Base-by-base conservation (phyloP, 2,113 vertebrate species). In the Erpornis zantholeuca region DNA sequence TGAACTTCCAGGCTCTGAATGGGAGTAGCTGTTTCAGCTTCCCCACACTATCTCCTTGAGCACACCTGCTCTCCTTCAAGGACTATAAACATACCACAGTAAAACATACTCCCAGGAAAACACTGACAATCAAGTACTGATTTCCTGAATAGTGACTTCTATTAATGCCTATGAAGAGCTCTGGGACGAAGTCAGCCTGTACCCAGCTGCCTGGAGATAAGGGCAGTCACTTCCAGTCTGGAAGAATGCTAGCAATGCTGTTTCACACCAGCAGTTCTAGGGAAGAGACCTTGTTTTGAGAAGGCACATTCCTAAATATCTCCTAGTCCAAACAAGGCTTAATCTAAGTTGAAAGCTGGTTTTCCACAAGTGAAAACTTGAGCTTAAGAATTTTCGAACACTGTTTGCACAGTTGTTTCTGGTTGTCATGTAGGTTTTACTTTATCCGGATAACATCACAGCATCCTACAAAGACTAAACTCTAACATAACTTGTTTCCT, bases 221-320 rank as follows among this genome's bases (percentile, higher is more conserved):
- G 10, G 24, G 63, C 75, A 80, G 76, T 45, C 49, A 9, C 63
- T 57, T 82, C 71, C 82, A 90, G 50, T 33, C 12, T 3, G 53
- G 7, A 90, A 38, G 64, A 90, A 91, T 71, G 68, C 66, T 63
- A 82, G 29, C 78, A 87, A 91, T 59, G 93, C 78, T 9, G 2
- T 31, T 95, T 79, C 63, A 54, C 66, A 85, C 78, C 64, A 82
- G 52, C 44, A 50, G 85, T 72, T 94, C 93, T 56, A 70, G 68
- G 53, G 25, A 68, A 89, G 44, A 72, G 84, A 90, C n/a, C 64
- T 83, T 94, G 96, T 83, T 95, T 95, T 92, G 87, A 94, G 59
- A 96, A 81, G 23, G 47, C 60, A 78, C 90, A 88, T 96, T 96
- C 93, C 94, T 86, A 68, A 93, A 49, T 49, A 86, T 27, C 76